Evolutionary conservation across 1,140 invertebrate species (phyloP), one percentile per base, ranked within the genome.

Genomic region (Drosophila saltans): DNA sequence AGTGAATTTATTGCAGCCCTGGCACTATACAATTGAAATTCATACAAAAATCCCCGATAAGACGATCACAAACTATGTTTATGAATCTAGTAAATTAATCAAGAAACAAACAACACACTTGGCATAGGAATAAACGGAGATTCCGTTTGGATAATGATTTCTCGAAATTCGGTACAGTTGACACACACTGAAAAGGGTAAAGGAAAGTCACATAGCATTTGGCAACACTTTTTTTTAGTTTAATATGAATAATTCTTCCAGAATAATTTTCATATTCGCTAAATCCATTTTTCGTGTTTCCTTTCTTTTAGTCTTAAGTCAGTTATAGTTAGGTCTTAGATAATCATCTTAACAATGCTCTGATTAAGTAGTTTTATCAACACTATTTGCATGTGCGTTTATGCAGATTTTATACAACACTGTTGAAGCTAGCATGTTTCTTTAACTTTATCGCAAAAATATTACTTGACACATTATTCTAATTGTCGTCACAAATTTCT

Each of bases 371-470:
- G 48, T 9, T 26, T 9, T 5, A 52, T 26, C 33, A 33, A 39
- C 57, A 33, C 57, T 39, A 21, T 30, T 58, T 52, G 33, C 41
- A 45, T 58, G 59, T 63, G 43, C 24, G 30, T 43, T 45, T 73
- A 81, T 81, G 79, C 60, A 64, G 78, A 81, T 81, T 67, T 26
- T 26, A 24, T 26, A 28, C 43, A 73, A 73, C 66, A 69, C 60
- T 60, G 71, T 57, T 66, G 16, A 60, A 30, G 60, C 28, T 16
- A 9, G 40, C 69, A 55, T 45, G 41, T 52, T 72, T 58, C 62
- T 77, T 55, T 55, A 67, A 16, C 68, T 26, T 59, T 81, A 78
- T 74, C 39, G 79, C 8, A 52, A 36, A 6, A 36, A 36, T 8
- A 26, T 10, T 10, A 3, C 45, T 26, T 26, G 24, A 9, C n/a